Evolutionary conservation across 2,113 vertebrate genomes (phyloP), one percentile per base, ranked within the genome.

Genomic region (Serilophus lunatus): DNA sequence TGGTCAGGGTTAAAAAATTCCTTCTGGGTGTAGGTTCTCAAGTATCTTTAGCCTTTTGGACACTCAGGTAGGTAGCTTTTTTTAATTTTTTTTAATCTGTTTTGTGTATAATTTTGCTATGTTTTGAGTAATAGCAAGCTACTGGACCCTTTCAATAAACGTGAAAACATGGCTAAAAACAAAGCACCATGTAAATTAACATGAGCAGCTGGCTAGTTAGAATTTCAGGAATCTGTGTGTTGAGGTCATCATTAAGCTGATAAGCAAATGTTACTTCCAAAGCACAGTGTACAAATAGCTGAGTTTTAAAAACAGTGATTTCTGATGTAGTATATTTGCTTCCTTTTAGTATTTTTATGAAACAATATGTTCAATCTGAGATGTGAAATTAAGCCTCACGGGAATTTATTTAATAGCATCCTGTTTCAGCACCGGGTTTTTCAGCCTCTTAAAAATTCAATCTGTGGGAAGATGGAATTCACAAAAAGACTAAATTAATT

Each of bases 301-400:
- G 2, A 68, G 6, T 18, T 72, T 57, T 35, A 2, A 42, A 82
- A 76, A 47, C 12, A 17, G 17, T 23, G 51, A 7, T 65, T 89
- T 91, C 20, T 66, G 40, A 31, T 31, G 10, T 31, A 19, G 33
- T 9, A 10, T 49, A 6, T 65, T 70, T 74, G 82, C 12, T 56
- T 75, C 38, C 7, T 79, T 68, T 53, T 53, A 44, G 13, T 50
- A 35, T 65, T 89, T 89, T 81, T 56, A 53, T 23, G 3, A 68
- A 75, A 28, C 12, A 35, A 5, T 0, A 0, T 6, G 1, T 19
- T 15, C 24, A 31, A 2, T 42, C 40, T n/a, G 29, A 66, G 12
- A 53, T 1, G 7, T 36, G 17, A 82, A 91, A 84, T 3, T 20
- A 18, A 82, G 12, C 22, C 18, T 4, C 10, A 28, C 2, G 31